These are phyloP conservation scores for Characodon lateralis DNA, from an alignment of 2,797 vertebrate genomes.

Conservation along the genomic window DNA sequence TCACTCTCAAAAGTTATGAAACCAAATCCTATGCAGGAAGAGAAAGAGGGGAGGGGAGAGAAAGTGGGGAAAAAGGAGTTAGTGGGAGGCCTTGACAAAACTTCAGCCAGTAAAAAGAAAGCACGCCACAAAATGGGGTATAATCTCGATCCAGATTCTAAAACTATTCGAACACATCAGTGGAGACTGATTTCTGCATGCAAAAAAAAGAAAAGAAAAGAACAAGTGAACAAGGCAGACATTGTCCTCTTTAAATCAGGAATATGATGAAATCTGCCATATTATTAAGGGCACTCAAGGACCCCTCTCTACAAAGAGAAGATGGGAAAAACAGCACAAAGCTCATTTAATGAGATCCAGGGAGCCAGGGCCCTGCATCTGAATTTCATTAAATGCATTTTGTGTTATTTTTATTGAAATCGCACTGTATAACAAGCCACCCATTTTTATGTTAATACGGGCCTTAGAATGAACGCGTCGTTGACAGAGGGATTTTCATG, in stretches of 20 bases:
- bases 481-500: conserved; percentile 79
- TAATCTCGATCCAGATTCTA: conserved; percentile 65
- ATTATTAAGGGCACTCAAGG: conserved; percentile 81
- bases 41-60: conserved; percentile 52
- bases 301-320: conserved; percentile 78
- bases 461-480: conserved; percentile 75
- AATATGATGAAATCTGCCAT: conserved; percentile 84
- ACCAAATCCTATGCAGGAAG: conserved; percentile 89
- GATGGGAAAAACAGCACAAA: conserved; percentile 82
- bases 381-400: conserved; percentile 88
- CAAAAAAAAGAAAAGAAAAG: conserved; percentile 36
- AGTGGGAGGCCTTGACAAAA: conserved; percentile 60
- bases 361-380: conserved; percentile 78
- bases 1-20: conserved; percentile 99
- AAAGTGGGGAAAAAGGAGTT: conserved; percentile 52
- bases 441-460: conserved; percentile 83
- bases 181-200: conserved; percentile 59
- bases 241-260: conserved; percentile 81
- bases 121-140: conserved; percentile 50
- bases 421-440: conserved; percentile 84
- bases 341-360: conserved; percentile 87
- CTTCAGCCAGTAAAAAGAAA: conserved; percentile 57
- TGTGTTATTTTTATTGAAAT: conserved; percentile 85
- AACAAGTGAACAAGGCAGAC: conserved; percentile 77
- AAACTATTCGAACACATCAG: conserved; percentile 64